A percentile compares a stretch with the other conserved stretches of the same genome.
phyloP scores from a whole-genome alignment of 2,888 invertebrate species.

The Oscheius sp. region DNA sequence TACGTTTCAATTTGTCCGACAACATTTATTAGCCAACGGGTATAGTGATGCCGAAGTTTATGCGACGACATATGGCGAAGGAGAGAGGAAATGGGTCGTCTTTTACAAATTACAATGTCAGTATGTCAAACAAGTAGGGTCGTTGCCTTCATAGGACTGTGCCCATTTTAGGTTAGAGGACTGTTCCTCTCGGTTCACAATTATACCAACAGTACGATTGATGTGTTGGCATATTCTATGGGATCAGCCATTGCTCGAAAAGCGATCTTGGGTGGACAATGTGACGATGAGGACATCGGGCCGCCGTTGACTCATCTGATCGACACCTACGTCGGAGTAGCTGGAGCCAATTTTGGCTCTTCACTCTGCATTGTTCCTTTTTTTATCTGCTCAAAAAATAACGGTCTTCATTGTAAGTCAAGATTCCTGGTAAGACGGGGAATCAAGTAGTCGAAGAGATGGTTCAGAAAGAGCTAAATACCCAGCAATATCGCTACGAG shows the following conservation, averaged over 20 bases:
- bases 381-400: constrained; percentile 57
- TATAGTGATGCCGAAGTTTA: constrained; percentile 32
- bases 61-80: constrained; percentile 36
- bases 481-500: constrained; percentile 5
- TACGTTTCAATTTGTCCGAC: constrained; percentile 31
- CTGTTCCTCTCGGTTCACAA: constrained; percentile 51
- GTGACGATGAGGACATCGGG: constrained; percentile 36
- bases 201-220: constrained; percentile 48
- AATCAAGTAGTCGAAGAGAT: neutral
- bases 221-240: constrained; percentile 54
- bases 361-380: constrained; percentile 63
- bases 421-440: constrained; percentile 48
- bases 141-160: constrained; percentile 2
- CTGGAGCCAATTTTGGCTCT: constrained; percentile 65
- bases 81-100: constrained; percentile 5
- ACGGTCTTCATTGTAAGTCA: constrained; percentile 64
- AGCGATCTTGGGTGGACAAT: constrained; percentile 40
- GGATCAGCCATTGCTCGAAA: constrained; percentile 54
- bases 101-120: constrained; percentile 37
- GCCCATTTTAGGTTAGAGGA: constrained; percentile 44
- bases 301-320: constrained; percentile 41
- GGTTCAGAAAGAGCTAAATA: constrained; percentile 30
- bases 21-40: constrained; percentile 19
- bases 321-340: constrained; percentile 61
- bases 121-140: constrained; percentile 37